phyloP scores from a whole-genome alignment of 2,797 vertebrate genomes.

The Pagetopsis macropterus region DNA sequence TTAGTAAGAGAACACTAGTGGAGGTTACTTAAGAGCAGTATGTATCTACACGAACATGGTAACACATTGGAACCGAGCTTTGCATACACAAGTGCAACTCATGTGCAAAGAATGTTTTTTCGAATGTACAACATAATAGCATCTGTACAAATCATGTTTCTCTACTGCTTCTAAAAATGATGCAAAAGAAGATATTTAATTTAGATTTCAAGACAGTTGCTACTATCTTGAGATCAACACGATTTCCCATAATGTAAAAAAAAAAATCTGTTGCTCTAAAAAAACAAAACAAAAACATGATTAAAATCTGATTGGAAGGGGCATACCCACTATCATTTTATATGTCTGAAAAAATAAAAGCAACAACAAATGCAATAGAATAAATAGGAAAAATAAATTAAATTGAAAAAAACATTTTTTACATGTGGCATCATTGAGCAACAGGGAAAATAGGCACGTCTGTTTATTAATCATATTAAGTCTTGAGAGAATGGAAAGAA shows the following conservation, averaged over 20 bases:
- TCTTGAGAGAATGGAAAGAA: constrained; percentile 5
- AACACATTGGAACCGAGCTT: constrained; percentile 47
- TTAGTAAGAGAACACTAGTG: constrained; percentile 66
- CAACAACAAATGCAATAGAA: constrained; percentile 61
- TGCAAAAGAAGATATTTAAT: constrained; percentile 16
- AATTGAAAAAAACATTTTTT: constrained; percentile 47
- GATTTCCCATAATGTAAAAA: constrained; percentile 3
- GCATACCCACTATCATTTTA: constrained; percentile 11
- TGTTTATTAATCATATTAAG: not conserved
- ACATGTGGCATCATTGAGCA: constrained; percentile 26
- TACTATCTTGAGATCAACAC: not conserved
- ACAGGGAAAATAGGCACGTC: constrained; percentile 19
- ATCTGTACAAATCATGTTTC: constrained; percentile 29
- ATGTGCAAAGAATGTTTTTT: constrained; percentile 38
- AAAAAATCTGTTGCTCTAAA: constrained; percentile 14
- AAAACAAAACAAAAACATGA: constrained; percentile 10
- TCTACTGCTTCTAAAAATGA: constrained; percentile 25
- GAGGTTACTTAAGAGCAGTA: constrained; percentile 50
- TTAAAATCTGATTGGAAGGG: constrained; percentile 13
- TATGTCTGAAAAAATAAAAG: constrained; percentile 37
- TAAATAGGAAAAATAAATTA: constrained; percentile 81
- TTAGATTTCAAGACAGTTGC: constrained; percentile 2
- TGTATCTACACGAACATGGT: constrained; percentile 60
- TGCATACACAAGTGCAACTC: constrained; percentile 40
- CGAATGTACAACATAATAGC: constrained; percentile 44